Conservation (phyloP, 2,888 invertebrate species). For the Hypercompe scribonia region DNA sequence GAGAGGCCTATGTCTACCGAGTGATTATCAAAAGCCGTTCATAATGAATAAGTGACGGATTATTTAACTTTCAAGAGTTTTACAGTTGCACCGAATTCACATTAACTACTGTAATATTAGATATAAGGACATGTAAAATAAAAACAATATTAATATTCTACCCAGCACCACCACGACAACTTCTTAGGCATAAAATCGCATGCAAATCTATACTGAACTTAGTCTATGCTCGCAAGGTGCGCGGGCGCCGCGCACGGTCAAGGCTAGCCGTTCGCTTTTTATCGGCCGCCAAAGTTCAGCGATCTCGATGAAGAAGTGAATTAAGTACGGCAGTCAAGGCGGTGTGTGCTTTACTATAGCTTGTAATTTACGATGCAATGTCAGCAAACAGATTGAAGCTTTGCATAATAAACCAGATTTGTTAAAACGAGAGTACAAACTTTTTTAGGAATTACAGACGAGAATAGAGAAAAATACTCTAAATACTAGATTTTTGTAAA, state of each 20-base stretch:
- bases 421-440: background rate
- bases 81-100: too few relatives aligned
- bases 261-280: conserved; percentile 81
- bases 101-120: too few relatives aligned
- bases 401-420: background rate
- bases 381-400: conserved; percentile 9
- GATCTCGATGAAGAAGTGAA: conserved; percentile 62
- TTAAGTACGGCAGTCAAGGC: conserved; percentile 35
- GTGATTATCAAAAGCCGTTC: too few relatives aligned
- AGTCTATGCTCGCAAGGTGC: conserved; percentile 31
- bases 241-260: conserved; percentile 75
- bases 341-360: conserved; percentile 41
- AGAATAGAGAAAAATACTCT: too few relatives aligned
- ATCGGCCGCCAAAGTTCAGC: conserved; percentile 77
- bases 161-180: background rate
- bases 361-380: conserved; percentile 21
- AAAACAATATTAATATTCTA: background rate
- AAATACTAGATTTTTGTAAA: too few relatives aligned
- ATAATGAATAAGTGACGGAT: too few relatives aligned
- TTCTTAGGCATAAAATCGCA: conserved; percentile 4
- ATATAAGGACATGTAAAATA: background rate
- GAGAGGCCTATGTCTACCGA: too few relatives aligned
- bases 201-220: background rate
- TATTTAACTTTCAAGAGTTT: background rate
- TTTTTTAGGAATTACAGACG: background rate